phyloP scores from a whole-genome alignment of 1,140 invertebrate genomes.

The Coelopa frigida region DNA sequence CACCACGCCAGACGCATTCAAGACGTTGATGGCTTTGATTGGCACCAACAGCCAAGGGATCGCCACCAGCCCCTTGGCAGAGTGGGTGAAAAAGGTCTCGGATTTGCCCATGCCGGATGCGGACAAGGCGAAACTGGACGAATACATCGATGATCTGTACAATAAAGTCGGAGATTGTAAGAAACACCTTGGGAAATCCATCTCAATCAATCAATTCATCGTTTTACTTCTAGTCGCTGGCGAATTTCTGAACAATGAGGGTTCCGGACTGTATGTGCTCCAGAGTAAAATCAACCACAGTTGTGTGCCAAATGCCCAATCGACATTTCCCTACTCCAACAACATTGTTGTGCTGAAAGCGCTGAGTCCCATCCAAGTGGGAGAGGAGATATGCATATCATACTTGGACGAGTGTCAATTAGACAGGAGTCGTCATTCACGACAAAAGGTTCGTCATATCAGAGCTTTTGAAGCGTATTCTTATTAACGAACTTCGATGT shows the following conservation, averaged over 20 bases:
- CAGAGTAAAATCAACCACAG: constrained; percentile 91
- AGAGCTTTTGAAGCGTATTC: neutral
- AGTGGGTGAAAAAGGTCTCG: constrained; percentile 75
- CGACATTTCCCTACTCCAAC: constrained; percentile 79
- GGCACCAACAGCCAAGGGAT: constrained; percentile 91
- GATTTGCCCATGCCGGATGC: constrained; percentile 57
- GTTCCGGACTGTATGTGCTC: constrained; percentile 76
- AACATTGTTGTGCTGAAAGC: constrained; percentile 72
- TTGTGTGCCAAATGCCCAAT: constrained; percentile 80
- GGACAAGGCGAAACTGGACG: constrained; percentile 60
- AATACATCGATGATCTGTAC: constrained; percentile 76
- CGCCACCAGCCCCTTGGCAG: constrained; percentile 79
- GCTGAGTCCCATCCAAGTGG: constrained; percentile 62
- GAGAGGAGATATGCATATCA: constrained; percentile 85
- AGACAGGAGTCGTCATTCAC: constrained; percentile 71
- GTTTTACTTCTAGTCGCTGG: constrained; percentile 60
- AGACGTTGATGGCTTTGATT: constrained; percentile 75
- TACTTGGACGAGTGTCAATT: constrained; percentile 83
- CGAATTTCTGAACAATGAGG: constrained; percentile 86
- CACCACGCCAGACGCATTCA: constrained; percentile 81
- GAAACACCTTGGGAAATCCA: constrained; percentile 9
- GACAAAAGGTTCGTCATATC: constrained; percentile 61
- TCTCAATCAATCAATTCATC: neutral
- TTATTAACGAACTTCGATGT: constrained; percentile 18
- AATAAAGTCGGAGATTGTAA: constrained; percentile 75